Evolutionary conservation across 2,797 vertebrate genomes (phyloP).

Genomic region (Hozukius guyotensis): DNA sequence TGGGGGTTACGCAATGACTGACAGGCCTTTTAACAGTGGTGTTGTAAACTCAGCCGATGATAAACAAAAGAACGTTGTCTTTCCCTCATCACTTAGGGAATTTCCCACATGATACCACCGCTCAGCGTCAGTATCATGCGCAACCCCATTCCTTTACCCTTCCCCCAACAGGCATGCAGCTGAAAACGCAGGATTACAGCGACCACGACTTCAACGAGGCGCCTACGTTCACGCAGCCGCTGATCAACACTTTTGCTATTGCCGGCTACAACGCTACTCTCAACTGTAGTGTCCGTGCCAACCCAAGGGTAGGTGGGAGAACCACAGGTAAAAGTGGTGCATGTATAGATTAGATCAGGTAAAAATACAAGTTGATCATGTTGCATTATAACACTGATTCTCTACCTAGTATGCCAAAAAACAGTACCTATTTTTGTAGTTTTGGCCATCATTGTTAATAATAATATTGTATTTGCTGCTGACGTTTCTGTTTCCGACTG

Average conservation of each 20-base stretch:
- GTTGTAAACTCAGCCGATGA: constrained; percentile 45
- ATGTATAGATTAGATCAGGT: background rate
- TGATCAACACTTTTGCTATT: constrained; percentile 92
- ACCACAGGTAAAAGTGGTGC: constrained; percentile 1
- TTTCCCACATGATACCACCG: constrained; percentile 83
- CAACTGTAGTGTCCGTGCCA: constrained; percentile 96
- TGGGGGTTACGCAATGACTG: constrained; percentile 58
- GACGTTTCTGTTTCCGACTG: constrained; percentile 33
- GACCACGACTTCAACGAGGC: constrained; percentile 93
- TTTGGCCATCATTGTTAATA: background rate
- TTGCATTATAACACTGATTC: background rate
- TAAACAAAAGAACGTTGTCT: constrained; percentile 72
- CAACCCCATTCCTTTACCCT: constrained; percentile 79
- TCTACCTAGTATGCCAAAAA: background rate
- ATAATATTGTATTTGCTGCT: background rate
- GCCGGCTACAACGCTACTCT: constrained; percentile 96
- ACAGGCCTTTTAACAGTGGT: constrained; percentile 64
- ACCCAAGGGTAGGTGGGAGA: constrained; percentile 90
- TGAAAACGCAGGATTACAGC: constrained; percentile 90
- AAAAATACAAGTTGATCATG: background rate
- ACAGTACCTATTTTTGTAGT: background rate
- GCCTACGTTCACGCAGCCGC: constrained; percentile 93
- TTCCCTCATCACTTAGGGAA: constrained; percentile 80
- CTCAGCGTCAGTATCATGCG: constrained; percentile 79
- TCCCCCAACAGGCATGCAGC: constrained; percentile 86